A percentile compares a stretch with the other conserved stretches of the same genome.
phyloP scores from a whole-genome alignment of 1,140 invertebrate species.

The Sarcophaga bullata region DNA sequence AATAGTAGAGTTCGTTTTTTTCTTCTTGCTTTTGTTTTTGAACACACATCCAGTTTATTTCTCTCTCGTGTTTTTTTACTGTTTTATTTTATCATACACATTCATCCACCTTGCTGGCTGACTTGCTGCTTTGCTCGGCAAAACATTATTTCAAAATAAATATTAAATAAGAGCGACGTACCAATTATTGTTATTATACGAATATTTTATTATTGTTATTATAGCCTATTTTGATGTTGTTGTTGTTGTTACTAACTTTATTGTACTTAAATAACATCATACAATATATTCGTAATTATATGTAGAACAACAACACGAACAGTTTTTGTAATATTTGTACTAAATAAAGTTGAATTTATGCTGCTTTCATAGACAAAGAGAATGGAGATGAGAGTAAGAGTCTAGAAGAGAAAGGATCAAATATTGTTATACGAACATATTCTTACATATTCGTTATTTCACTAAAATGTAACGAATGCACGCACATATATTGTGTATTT shows the following conservation, averaged over 20 bases:
- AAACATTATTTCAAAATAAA: background rate
- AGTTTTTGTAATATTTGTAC: too few relatives aligned
- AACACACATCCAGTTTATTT: slow-evolving; percentile 3
- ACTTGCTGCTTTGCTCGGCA: background rate
- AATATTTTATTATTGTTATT: background rate
- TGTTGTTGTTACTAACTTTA: background rate
- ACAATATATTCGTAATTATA: too few relatives aligned
- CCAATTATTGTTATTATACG: background rate
- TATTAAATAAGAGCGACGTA: background rate
- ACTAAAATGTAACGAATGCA: too few relatives aligned
- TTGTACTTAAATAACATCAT: too few relatives aligned
- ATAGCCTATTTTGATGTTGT: background rate
- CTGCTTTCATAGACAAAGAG: too few relatives aligned
- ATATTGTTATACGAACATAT: too few relatives aligned
- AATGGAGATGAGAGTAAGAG: too few relatives aligned
- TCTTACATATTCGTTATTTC: too few relatives aligned
- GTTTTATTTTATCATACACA: background rate
- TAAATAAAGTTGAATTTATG: too few relatives aligned
- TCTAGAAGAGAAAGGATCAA: too few relatives aligned
- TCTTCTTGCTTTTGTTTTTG: background rate
- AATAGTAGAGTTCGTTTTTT: background rate
- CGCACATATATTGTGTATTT: too few relatives aligned
- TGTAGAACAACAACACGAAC: too few relatives aligned
- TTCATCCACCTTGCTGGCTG: background rate
- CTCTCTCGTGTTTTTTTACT: background rate